Conservation (phyloP, 2,113 vertebrate species). For the Platysternon megacephalum region DNA sequence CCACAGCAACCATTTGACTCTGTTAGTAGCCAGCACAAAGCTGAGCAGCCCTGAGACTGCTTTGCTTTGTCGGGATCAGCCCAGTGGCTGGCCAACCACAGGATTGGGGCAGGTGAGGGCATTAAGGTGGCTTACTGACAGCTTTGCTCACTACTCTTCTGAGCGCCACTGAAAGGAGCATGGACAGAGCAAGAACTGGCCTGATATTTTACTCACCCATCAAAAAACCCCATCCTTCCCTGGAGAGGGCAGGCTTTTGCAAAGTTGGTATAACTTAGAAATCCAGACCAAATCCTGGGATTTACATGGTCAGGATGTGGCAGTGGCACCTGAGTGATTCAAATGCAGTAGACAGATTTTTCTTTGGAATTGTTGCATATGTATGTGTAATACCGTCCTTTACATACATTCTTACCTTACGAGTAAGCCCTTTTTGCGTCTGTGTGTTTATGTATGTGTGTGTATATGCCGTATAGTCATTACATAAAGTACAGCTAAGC, state of each 20-base stretch:
- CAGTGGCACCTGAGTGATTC: neutral
- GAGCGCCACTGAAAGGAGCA: neutral
- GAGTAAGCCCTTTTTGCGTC: neutral
- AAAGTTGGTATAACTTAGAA: neutral
- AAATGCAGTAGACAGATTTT: neutral
- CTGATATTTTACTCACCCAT: neutral
- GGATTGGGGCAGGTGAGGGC: neutral
- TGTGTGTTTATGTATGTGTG: neutral
- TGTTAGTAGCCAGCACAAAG: neutral
- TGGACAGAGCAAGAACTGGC: neutral
- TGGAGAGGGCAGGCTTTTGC: neutral
- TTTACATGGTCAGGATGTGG: neutral
- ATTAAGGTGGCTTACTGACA: neutral
- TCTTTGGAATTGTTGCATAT: neutral
- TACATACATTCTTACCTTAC: neutral
- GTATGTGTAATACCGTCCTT: neutral
- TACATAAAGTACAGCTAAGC: neutral
- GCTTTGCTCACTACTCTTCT: neutral
- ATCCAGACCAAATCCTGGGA: neutral
- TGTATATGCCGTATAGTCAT: neutral
- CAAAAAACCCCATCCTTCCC: neutral
- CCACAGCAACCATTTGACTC: constrained; percentile 4
- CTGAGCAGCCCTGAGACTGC: constrained; percentile 19
- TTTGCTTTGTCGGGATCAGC: constrained; percentile 1
- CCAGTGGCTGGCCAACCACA: neutral